Conservation (phyloP, 2,113 vertebrate species). For the Chiloscyllium plagiosum region DNA sequence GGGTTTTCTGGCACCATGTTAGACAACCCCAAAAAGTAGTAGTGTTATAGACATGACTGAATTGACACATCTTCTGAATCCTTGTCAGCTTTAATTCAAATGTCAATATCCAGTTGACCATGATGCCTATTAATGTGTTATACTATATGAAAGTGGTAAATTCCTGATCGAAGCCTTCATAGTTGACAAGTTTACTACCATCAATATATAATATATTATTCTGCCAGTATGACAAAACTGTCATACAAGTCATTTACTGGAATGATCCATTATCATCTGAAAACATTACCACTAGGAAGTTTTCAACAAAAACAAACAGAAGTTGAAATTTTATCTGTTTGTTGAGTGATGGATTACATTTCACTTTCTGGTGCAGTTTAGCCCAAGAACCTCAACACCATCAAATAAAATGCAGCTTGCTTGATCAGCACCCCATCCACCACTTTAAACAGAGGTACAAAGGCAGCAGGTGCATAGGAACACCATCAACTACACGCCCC, state of each 20-base stretch:
- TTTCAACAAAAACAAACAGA: neutral
- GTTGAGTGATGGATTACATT: neutral
- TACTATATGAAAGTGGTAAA: neutral
- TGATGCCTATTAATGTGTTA: neutral
- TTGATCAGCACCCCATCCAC: neutral
- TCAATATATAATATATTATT: neutral
- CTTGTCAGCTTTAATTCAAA: neutral
- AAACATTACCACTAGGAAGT: neutral
- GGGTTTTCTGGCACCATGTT: neutral
- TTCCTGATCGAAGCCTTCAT: neutral
- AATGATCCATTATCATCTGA: neutral
- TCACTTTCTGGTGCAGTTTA: neutral
- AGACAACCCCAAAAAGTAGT: neutral
- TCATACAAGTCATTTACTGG: neutral
- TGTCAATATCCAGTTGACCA: neutral
- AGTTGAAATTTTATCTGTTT: neutral
- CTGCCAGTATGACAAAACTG: neutral
- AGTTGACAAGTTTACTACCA: neutral
- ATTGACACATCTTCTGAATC: neutral
- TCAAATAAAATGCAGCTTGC: neutral
- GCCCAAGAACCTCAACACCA: neutral
- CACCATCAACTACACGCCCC: neutral
- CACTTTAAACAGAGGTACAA: neutral
- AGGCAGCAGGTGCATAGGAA: neutral
- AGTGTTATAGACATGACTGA: neutral